Percentiles rank a stretch among this genome's conserved stretches.
These are phyloP conservation scores for Xylocopa sonorina DNA, from an alignment of 1,140 invertebrate genomes.

Conservation along the genomic window DNA sequence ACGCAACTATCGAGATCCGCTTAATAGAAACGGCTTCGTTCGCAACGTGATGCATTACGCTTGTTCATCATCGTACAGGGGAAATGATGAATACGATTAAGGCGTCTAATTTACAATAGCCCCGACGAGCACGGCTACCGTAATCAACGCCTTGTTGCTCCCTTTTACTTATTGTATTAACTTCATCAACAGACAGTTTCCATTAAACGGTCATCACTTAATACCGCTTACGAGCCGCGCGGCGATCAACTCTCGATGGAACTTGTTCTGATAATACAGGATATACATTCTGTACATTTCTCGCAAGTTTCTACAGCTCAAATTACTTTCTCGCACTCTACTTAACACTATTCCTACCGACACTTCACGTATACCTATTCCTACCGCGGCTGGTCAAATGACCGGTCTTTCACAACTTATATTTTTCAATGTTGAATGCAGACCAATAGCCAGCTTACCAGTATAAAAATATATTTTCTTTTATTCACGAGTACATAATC, in stretches of 20 bases:
- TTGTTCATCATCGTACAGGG: constrained; percentile 20
- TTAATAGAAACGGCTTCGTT: constrained; percentile 14
- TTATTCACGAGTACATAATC: too few relatives aligned
- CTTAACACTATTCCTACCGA: too few relatives aligned
- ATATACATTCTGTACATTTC: too few relatives aligned
- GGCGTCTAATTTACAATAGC: constrained; percentile 24
- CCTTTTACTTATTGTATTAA: constrained; percentile 21
- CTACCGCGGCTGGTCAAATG: too few relatives aligned
- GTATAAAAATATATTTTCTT: too few relatives aligned
- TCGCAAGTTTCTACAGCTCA: too few relatives aligned
- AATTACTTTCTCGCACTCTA: too few relatives aligned
- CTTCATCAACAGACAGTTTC: constrained; percentile 9
- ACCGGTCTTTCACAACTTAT: too few relatives aligned
- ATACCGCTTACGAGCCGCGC: not conserved
- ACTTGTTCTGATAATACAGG: not conserved
- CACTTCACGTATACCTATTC: too few relatives aligned
- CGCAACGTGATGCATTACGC: constrained; percentile 18
- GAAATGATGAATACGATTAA: constrained; percentile 33
- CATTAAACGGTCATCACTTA: not conserved
- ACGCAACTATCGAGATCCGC: constrained; percentile 8
- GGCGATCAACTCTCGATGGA: not conserved
- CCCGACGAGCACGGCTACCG: not conserved
- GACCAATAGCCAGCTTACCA: too few relatives aligned
- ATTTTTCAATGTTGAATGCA: too few relatives aligned
- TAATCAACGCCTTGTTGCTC: constrained; percentile 21